Conservation (phyloP, 2,888 invertebrate species). For the Habrosyne pyritoides region DNA sequence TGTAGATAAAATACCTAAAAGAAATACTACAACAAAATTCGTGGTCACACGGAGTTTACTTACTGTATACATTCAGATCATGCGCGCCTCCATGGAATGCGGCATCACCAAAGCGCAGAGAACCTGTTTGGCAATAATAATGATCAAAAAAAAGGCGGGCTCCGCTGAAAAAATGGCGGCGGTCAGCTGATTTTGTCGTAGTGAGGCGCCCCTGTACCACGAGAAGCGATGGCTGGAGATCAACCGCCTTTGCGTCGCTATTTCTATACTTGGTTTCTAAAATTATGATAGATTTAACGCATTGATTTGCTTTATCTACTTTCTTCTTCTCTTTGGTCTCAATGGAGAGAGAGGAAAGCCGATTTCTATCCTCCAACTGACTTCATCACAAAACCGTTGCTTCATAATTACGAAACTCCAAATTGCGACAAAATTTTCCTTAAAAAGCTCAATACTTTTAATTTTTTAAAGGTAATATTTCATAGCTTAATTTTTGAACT, state of each 20-base stretch:
- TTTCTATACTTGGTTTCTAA: conserved; percentile 22
- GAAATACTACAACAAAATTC: neutral
- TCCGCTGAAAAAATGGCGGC: conserved; percentile 24
- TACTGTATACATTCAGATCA: conserved; percentile 3
- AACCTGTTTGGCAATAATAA: conserved; percentile 17
- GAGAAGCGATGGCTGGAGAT: conserved; percentile 10
- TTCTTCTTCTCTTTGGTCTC: too few relatives aligned
- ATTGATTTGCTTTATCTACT: too few relatives aligned
- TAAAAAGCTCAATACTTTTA: too few relatives aligned
- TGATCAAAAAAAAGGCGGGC: conserved; percentile 26
- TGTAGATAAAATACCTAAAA: too few relatives aligned
- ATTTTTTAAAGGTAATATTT: too few relatives aligned
- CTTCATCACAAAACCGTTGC: too few relatives aligned
- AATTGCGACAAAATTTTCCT: too few relatives aligned
- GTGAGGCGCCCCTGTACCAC: conserved; percentile 36
- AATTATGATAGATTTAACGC: too few relatives aligned
- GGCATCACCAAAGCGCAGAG: conserved; percentile 18
- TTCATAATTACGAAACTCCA: too few relatives aligned
- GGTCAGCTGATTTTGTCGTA: conserved; percentile 40
- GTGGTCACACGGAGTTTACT: neutral
- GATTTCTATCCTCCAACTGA: too few relatives aligned
- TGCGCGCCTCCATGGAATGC: conserved; percentile 13
- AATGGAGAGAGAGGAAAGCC: too few relatives aligned
- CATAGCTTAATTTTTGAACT: too few relatives aligned
- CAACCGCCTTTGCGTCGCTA: conserved; percentile 18